phyloP scores from a whole-genome alignment of 1,140 invertebrate species.

The Lasioglossum baleicum region DNA sequence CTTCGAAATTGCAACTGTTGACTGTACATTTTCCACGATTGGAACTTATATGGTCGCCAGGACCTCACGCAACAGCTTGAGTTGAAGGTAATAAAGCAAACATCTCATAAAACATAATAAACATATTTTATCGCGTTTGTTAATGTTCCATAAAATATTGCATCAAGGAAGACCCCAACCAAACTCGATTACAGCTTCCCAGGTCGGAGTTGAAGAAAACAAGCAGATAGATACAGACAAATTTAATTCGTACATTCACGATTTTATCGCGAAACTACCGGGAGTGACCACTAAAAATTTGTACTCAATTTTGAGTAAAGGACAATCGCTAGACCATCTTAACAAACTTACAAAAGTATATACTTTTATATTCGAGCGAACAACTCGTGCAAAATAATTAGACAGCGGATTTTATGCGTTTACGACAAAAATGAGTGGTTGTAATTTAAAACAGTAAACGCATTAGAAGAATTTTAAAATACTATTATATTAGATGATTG shows the following conservation, averaged over 20 bases:
- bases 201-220: constrained; percentile 84
- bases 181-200: constrained; percentile 84
- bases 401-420: no score
- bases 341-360: constrained; percentile 81
- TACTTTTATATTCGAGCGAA: constrained; percentile 16
- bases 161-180: constrained; percentile 90
- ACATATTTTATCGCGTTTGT: constrained; percentile 13
- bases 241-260: constrained; percentile 89
- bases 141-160: constrained; percentile 49
- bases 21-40: constrained; percentile 97
- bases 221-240: constrained; percentile 82
- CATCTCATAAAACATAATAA: constrained; percentile 14
- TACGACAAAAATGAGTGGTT: no score
- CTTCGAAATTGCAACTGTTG: constrained; percentile 92
- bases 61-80: constrained; percentile 96
- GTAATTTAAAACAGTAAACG: no score
- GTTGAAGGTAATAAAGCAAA: constrained; percentile 82
- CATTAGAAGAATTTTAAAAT: no score
- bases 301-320: constrained; percentile 87
- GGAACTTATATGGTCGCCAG: constrained; percentile 96
- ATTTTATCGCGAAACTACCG: constrained; percentile 94
- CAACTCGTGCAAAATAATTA: not conserved
- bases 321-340: constrained; percentile 86
- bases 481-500: no score
- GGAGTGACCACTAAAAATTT: constrained; percentile 95